Percentiles rank a stretch among this genome's conserved stretches.
Conservation (phyloP, 2,113 vertebrate genomes). For the Puffinus mauretanicus region DNA sequence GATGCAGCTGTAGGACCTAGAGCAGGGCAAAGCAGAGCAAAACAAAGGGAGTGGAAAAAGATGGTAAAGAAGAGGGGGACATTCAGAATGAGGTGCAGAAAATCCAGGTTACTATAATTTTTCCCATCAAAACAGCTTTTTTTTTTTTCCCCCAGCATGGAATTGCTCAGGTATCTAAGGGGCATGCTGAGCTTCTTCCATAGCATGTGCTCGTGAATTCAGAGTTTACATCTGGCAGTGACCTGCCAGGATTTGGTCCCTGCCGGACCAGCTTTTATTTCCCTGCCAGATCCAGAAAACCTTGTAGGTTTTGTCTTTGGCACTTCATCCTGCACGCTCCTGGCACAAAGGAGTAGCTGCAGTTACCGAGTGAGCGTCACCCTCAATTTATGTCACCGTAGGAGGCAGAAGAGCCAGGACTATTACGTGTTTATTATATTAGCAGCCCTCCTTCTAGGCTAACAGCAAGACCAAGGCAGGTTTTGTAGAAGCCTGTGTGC, state of each 20-base stretch:
- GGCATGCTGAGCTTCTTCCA: neutral
- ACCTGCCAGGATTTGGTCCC: neutral
- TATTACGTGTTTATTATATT: neutral
- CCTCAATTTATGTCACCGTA: neutral
- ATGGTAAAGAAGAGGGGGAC: neutral
- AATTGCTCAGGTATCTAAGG: neutral
- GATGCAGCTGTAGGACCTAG: neutral
- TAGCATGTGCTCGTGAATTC: fast-evolving
- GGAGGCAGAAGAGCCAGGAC: neutral
- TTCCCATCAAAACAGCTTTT: neutral
- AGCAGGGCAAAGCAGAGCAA: neutral
- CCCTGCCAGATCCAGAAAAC: neutral
- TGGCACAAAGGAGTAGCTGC: neutral
- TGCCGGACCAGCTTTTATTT: neutral
- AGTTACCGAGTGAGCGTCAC: neutral
- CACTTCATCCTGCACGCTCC: fast-evolving
- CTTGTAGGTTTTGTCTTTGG: neutral
- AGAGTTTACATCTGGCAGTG: neutral
- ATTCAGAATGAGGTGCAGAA: neutral
- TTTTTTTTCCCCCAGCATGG: neutral
- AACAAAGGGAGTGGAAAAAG: neutral
- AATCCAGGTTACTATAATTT: neutral
- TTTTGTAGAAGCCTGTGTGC: neutral
- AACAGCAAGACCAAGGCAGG: neutral
- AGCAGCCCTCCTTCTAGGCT: neutral